Evolutionary conservation across 2,113 vertebrate genomes (phyloP).

Genomic region (Menura novaehollandiae): DNA sequence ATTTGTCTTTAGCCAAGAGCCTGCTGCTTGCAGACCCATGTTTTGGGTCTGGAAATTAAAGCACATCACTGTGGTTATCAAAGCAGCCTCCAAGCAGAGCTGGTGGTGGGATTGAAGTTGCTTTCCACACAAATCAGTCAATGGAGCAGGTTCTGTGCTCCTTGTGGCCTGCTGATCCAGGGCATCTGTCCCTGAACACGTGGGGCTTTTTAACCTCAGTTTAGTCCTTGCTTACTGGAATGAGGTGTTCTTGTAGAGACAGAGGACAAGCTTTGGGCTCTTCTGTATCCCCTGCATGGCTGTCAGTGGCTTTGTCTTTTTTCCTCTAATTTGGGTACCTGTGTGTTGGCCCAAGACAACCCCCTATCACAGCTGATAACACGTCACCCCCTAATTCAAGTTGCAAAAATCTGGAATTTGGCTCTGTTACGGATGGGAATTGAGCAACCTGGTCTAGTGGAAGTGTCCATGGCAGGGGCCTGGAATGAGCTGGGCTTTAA

Average conservation of each 20-base stretch:
- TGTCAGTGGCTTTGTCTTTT: neutral
- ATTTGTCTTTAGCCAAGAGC: neutral
- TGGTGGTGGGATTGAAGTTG: neutral
- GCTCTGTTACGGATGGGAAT: neutral
- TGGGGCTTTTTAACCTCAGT: neutral
- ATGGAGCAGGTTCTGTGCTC: neutral
- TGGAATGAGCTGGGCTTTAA: neutral
- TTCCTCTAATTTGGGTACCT: neutral
- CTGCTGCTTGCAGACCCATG: neutral
- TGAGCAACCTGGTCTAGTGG: neutral
- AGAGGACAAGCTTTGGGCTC: neutral
- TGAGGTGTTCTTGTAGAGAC: neutral
- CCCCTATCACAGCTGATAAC: accelerated
- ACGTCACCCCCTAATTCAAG: neutral
- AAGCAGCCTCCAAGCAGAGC: neutral
- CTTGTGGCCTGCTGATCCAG: neutral
- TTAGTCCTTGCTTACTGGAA: neutral
- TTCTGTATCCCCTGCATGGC: neutral
- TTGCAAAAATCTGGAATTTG: accelerated
- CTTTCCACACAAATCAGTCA: neutral
- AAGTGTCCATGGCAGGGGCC: neutral
- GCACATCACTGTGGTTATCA: accelerated
- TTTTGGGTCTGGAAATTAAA: neutral
- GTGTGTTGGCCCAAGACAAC: neutral
- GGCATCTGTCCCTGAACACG: accelerated